Evolutionary conservation across 2,888 invertebrate species (phyloP).

Genomic region (Myopa testacea): DNA sequence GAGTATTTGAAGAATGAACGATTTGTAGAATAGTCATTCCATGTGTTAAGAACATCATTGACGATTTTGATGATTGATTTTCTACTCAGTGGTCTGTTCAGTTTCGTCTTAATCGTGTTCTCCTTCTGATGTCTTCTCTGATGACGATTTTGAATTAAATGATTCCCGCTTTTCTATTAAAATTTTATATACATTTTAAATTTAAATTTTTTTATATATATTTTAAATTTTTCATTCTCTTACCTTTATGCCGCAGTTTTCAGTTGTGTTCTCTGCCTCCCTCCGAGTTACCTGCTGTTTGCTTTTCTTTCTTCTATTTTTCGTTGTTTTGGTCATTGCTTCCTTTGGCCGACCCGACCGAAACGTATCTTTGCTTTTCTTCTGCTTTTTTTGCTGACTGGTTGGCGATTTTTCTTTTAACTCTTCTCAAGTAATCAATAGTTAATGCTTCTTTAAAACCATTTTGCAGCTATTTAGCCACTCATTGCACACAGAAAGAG

Average conservation of each 20-base stretch:
- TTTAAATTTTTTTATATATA: background rate
- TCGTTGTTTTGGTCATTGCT: no score
- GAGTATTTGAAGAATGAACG: no score
- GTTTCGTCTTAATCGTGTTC: no score
- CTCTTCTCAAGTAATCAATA: constrained; percentile 22
- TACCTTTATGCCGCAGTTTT: no score
- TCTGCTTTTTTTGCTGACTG: background rate
- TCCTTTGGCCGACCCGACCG: background rate
- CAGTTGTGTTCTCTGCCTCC: background rate
- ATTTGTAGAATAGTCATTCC: background rate
- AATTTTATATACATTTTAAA: no score
- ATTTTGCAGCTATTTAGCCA: background rate
- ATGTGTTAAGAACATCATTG: background rate
- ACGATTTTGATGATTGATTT: no score
- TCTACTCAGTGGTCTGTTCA: no score
- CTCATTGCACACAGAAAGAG: background rate
- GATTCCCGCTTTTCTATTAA: no score
- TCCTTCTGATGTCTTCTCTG: no score
- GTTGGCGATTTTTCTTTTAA: constrained; percentile 12
- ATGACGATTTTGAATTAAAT: no score
- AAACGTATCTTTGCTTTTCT: background rate
- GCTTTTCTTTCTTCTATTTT: background rate
- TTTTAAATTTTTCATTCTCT: no score
- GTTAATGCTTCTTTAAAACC: constrained; percentile 11
- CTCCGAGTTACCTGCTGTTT: background rate